A percentile compares a stretch with the other conserved stretches of the same genome.
phyloP scores from a whole-genome alignment of 2,113 vertebrate species.

The Edolisoma coerulescens region DNA sequence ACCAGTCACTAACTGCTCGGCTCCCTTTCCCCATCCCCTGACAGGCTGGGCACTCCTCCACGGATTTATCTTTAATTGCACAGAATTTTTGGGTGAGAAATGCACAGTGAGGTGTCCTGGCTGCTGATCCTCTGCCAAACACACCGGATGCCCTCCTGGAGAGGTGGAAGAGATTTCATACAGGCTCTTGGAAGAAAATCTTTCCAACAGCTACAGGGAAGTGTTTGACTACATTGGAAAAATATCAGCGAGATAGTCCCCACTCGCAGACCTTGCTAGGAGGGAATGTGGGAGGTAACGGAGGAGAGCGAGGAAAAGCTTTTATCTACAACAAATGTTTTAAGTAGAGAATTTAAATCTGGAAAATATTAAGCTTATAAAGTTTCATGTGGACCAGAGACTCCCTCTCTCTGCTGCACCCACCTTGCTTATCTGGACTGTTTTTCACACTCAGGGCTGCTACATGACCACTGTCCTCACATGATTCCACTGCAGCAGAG shows the following conservation, averaged over 20 bases:
- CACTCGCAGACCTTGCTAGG: background rate
- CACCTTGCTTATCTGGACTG: background rate
- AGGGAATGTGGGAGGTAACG: background rate
- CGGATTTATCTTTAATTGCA: background rate
- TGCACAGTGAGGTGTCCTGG: background rate
- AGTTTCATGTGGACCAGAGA: background rate
- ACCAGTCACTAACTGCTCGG: background rate
- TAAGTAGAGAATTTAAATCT: background rate
- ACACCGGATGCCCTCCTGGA: rapidly evolving
- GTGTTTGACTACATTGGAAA: background rate
- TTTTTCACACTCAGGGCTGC: background rate
- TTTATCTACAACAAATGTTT: background rate
- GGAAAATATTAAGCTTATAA: background rate
- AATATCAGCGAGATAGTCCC: background rate
- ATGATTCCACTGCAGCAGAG: background rate
- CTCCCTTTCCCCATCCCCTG: background rate
- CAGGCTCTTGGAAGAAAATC: background rate
- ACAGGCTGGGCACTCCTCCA: background rate
- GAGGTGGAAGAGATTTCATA: background rate
- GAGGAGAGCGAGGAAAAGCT: constrained; percentile 1
- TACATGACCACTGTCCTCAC: background rate
- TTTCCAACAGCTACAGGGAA: background rate
- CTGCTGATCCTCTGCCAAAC: background rate
- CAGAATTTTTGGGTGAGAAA: background rate
- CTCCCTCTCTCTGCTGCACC: background rate